Conservation (phyloP, 2,797 vertebrate genomes). For the Lagocephalus sceleratus region DNA sequence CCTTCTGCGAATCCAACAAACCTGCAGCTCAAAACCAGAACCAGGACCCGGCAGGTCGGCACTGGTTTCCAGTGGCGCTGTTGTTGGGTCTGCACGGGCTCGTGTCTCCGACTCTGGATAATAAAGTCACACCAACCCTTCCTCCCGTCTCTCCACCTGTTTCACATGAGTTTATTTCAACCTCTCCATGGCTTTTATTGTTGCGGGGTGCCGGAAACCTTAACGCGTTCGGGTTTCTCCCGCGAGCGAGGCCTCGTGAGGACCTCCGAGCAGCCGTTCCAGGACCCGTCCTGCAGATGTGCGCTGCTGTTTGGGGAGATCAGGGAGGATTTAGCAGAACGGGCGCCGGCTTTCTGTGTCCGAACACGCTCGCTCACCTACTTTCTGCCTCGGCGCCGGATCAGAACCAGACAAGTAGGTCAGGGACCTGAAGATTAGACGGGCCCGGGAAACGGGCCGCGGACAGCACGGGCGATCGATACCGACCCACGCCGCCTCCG, state of each 20-base stretch:
- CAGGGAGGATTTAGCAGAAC: slow-evolving; percentile 57
- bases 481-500: too few species aligned
- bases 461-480: too few species aligned
- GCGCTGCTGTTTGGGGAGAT: slow-evolving; percentile 34
- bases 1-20: slow-evolving; percentile 62
- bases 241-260: too few species aligned
- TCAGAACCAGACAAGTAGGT: slow-evolving; percentile 29
- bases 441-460: too few species aligned
- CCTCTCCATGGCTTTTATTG: too few species aligned
- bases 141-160: not conserved
- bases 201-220: too few species aligned
- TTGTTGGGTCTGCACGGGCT: slow-evolving; percentile 67
- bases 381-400: slow-evolving; percentile 36
- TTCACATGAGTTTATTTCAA: not conserved
- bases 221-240: too few species aligned
- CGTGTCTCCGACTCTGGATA: slow-evolving; percentile 60
- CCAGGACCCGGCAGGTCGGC: slow-evolving; percentile 41
- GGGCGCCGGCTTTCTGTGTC: slow-evolving; percentile 44
- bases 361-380: slow-evolving; percentile 52
- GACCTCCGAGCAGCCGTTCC: too few species aligned
- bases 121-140: slow-evolving; percentile 51
- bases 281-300: not conserved
- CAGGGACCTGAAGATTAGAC: slow-evolving; percentile 10
- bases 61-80: slow-evolving; percentile 27
- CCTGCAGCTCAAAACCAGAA: slow-evolving; percentile 49